Evolutionary conservation across 2,888 invertebrate genomes (phyloP).

Genomic region (Pherbina coryleti): DNA sequence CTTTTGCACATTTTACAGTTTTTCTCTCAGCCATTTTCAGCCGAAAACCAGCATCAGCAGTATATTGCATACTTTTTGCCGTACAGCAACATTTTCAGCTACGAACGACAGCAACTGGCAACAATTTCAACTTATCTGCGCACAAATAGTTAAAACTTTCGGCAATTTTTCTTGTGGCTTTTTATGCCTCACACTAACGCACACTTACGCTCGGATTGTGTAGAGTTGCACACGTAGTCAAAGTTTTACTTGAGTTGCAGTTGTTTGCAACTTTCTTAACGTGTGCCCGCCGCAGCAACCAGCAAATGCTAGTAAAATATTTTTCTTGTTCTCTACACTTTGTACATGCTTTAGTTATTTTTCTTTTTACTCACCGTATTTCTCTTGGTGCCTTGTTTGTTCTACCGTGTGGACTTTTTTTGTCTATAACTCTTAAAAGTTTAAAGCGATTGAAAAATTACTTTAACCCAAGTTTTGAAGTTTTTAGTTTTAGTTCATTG

Average conservation of each 20-base stretch:
- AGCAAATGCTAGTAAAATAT: not conserved
- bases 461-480: conserved; percentile 23
- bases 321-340: not conserved
- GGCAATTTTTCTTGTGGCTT: conserved; percentile 42
- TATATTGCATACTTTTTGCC: conserved; percentile 8
- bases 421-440: conserved; percentile 22
- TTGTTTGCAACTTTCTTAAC: conserved; percentile 10
- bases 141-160: conserved; percentile 42
- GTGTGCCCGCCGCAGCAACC: not conserved
- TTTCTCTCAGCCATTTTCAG: too few relatives aligned
- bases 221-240: not conserved
- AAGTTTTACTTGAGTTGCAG: conserved; percentile 28
- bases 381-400: not conserved
- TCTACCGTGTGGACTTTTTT: not conserved
- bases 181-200: conserved; percentile 14
- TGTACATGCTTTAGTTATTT: not conserved
- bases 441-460: conserved; percentile 37
- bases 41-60: not conserved
- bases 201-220: not conserved
- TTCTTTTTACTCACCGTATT: not conserved
- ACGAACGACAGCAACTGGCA: conserved; percentile 3
- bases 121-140: conserved; percentile 39
- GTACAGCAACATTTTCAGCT: not conserved
- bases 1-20: too few relatives aligned
- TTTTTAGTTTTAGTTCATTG: conserved; percentile 12